Evolutionary conservation across 2,113 vertebrate species (phyloP).

Genomic region (Hemicordylus capensis): DNA sequence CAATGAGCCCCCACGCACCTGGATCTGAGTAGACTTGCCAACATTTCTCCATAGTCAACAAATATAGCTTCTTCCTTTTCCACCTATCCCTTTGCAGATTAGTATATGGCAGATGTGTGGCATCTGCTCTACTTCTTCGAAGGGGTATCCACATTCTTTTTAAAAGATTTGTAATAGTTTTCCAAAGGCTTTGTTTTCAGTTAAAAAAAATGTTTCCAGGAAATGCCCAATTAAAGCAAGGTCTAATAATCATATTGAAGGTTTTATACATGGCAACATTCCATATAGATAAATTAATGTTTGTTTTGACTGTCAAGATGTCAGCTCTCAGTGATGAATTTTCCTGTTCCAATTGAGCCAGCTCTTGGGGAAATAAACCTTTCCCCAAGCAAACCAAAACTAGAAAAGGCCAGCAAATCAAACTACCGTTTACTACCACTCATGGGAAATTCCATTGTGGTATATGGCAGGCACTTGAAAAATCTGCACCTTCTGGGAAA

Average conservation of each 20-base stretch:
- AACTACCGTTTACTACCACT: constrained; percentile 82
- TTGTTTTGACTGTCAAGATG: constrained; percentile 66
- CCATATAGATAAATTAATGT: constrained; percentile 51
- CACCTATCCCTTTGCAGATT: not conserved
- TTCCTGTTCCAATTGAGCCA: constrained; percentile 59
- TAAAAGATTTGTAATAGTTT: constrained; percentile 28
- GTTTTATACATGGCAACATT: constrained; percentile 22
- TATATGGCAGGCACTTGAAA: constrained; percentile 83
- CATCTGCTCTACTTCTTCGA: not conserved
- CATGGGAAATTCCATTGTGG: constrained; percentile 79
- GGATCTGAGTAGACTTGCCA: not conserved
- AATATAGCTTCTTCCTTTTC: not conserved
- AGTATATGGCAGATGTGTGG: not conserved
- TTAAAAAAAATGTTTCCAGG: constrained; percentile 54
- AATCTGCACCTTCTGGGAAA: constrained; percentile 80
- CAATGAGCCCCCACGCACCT: no score
- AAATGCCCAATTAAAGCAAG: constrained; percentile 53
- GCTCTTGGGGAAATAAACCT: constrained; percentile 61
- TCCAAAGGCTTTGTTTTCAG: constrained; percentile 50
- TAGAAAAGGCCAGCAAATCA: constrained; percentile 64
- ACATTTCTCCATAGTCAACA: not conserved
- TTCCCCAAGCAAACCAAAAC: constrained; percentile 61
- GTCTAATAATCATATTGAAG: constrained; percentile 44
- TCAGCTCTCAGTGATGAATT: constrained; percentile 61
- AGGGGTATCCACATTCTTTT: not conserved